Conservation (phyloP, 2,797 vertebrate species). For the Pogonophryne albipinna region DNA sequence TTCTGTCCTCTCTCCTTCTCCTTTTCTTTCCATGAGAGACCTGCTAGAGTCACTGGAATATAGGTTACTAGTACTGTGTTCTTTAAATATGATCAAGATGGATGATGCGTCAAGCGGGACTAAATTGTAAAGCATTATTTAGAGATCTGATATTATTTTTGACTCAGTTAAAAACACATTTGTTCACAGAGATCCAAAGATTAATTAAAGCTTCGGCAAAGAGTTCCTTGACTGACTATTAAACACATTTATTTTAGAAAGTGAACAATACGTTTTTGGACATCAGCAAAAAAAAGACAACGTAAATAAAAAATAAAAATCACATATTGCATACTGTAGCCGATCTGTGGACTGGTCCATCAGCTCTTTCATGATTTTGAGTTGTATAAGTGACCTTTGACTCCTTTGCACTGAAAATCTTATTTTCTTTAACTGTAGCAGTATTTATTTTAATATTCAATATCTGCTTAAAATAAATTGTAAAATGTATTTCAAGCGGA, state of each 20-base stretch:
- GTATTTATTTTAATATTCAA: neutral
- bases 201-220: neutral
- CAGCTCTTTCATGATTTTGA: neutral
- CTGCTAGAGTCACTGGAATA: constrained; percentile 61
- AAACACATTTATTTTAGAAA: neutral
- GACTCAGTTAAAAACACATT: constrained; percentile 24
- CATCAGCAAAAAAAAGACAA: neutral
- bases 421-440: neutral
- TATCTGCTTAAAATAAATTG: neutral
- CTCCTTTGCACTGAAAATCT: neutral
- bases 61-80: constrained; percentile 70
- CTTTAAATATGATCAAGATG: constrained; percentile 71
- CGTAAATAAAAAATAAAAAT: constrained; percentile 25
- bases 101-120: constrained; percentile 58
- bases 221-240: neutral
- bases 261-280: neutral
- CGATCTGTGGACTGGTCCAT: neutral
- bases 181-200: neutral
- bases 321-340: constrained; percentile 6
- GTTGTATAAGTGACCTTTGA: neutral
- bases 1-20: constrained; percentile 65
- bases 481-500: neutral
- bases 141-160: constrained; percentile 39
- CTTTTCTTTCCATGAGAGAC: constrained; percentile 68
- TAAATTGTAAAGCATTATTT: constrained; percentile 56